A percentile compares a stretch with the other conserved stretches of the same genome.
Evolutionary conservation across 2,888 invertebrate genomes (phyloP).

Genomic region (Temnothorax rugatulus): DNA sequence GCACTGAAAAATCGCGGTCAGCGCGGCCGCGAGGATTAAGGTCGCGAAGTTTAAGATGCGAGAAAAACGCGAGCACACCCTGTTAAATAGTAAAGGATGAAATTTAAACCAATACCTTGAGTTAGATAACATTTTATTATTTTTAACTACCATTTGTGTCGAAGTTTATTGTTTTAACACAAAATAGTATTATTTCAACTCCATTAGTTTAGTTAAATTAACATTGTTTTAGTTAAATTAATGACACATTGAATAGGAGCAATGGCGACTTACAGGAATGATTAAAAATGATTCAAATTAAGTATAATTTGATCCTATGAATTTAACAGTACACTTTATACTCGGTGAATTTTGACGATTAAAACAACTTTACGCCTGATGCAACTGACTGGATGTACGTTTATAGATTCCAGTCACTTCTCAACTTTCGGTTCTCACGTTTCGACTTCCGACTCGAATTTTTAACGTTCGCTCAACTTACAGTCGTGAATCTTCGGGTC

Average conservation of each 20-base stretch:
- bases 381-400: not conserved
- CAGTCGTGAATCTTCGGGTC: not conserved
- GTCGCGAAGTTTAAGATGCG: not conserved
- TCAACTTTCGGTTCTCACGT: not conserved
- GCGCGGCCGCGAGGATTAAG: conserved; percentile 15
- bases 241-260: no score
- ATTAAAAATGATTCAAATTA: no score
- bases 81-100: no score
- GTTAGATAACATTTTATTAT: no score
- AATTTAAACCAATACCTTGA: no score
- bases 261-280: no score
- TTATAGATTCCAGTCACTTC: not conserved
- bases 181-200: no score
- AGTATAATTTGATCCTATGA: no score
- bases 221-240: no score
- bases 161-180: no score
- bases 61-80: not conserved
- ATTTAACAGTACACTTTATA: not conserved
- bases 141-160: no score
- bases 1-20: conserved; percentile 31
- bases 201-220: no score
- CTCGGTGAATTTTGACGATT: not conserved
- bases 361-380: not conserved
- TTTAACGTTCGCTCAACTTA: not conserved
- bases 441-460: conserved; percentile 5